Evolutionary conservation across 2,888 invertebrate species (phyloP), one percentile per base, ranked within the genome.

Genomic region (Pheosia tremula): DNA sequence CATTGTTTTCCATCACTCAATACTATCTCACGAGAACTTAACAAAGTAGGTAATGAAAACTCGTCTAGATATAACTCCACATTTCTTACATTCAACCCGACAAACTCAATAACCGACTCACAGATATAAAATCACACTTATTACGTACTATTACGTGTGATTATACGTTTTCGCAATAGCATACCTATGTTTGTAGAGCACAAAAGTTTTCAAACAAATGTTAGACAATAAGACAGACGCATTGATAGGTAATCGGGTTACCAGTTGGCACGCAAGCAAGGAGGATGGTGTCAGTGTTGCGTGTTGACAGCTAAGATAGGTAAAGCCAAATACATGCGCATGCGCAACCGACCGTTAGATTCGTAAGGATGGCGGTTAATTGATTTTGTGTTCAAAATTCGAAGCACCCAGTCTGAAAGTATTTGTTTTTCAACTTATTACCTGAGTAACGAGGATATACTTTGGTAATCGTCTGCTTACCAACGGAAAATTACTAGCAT

Each of bases 171-270:
- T 13, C 13, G 24, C 50, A 9, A 8, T 24, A 8, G 7, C 50
- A 24, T 24, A 50, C 9, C 7, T 41, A 61, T 43, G 60, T 64
- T 66, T 57, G 66, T 64, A 45, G 59, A 61, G 45, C 38, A 7
- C 62, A 59, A 64, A 74, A 81, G 83, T 87, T 87, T 83, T 78
- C 78, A 82, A 87, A 88, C 87, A 53, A 87, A 80, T 75, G 72
- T 82, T 84, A 82, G 83, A 87, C 87, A 87, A 87, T 86, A 83
- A 77, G 79, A 64, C 78, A 75, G 79, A 77, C 72, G 78, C 81
- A 82, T 80, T 77, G 75, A 71, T 75, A 68, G 74, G 71, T 64
- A 54, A 71, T 79, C 76, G 57, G 57, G 68, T 78, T 73, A 72
- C 78, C 45, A 64, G 62, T 58, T 57, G 69, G 69, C 60, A 64